Base-by-base conservation (phyloP, 2,888 invertebrate species). In the Molorchus minor region DNA sequence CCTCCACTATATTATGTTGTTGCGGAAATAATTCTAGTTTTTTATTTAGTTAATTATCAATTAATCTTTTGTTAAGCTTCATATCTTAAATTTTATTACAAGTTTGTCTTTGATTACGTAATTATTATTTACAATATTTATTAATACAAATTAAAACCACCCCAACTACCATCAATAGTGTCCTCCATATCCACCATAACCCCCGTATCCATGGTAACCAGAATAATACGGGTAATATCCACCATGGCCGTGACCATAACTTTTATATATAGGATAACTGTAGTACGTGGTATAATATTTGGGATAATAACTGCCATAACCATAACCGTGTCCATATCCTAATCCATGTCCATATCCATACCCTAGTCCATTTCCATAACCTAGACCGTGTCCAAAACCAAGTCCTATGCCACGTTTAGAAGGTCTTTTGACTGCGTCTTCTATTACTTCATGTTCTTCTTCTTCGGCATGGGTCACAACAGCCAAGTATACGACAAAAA, bases 351-450 rank as follows among this genome's bases (percentile, higher is more conserved):
- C 56, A 12, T 35, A 33, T 2, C 54, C 56, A 25, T 58, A 58
- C 19, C 35, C 54, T 17, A 49, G 5, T 41, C 59, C 33, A 33
- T 33, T n/a, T n/a, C n/a, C 58, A 20, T 54, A 54, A 15, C n/a
- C n/a, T n/a, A 33, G 25, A 1, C 54, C 56, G 16, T 58, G 54
- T 19, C 35, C 54, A 15, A 49, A 4, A 33, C 59, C 33, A 33
- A n/a, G 12, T 10, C 59, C 59, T 45, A 64, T 58, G 2, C 64
- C 64, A 33, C 64, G 56, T 44, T 64, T 64, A 8, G 52, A 20
- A 2, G 64, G 56, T 33, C 55, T 61, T 47, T 55, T 64, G 0
- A 52, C 13, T 41, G 33, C 29, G 12, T 46, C 59, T 7, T 58
- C 51, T 7, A 53, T 44, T 2, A 52, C 30, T 4, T 33, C 15